Base-by-base conservation (phyloP, 2,888 invertebrate species). In the Tipula confusa region DNA sequence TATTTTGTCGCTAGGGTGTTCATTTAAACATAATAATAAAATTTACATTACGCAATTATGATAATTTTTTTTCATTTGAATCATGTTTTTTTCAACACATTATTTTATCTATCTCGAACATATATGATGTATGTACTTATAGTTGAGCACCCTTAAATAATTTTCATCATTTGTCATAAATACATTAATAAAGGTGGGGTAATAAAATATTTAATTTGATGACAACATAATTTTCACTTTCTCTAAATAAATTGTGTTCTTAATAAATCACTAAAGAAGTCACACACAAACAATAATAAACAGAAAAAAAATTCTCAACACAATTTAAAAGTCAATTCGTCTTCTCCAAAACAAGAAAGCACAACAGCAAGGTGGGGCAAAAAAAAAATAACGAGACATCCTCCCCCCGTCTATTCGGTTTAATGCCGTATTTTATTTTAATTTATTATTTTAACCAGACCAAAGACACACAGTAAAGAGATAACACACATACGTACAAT, bases 271-370 rank as follows among this genome's bases (percentile, higher is more conserved):
- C 64, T 64, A 64, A 64, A 64, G 24, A 64, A 64, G 24, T 24
- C 64, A 64, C 24, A 64, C 18, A 64, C 64, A 24, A 64, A 64
- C 24, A 64, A 64, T 64, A 64, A 64, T 64, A 64, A 64, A 64
- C 64, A 64, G 2, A 64, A 64, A 64, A 64, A 64, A 24, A 64
- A 64, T 64, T 9, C 64, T 64, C 64, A 64, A 64, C 64, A 64
- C 64, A 64, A 64, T 64, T 64, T 64, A 64, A 64, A 64, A 64
- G 64, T 64, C 64, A 64, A 64, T 64, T 64, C 64, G 64, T 64
- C 64, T 64, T 64, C 64, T 64, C 64, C 64, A 64, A 64, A 64
- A 64, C 64, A 64, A 64, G 64, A 64, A 64, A 64, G 24, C 15
- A 38, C 38, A 38, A 43, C 24, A 24, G 9, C 9, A 64, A 64